Conservation (phyloP, 35 echinoderm and acorn worm species). For the Patiria miniata region DNA sequence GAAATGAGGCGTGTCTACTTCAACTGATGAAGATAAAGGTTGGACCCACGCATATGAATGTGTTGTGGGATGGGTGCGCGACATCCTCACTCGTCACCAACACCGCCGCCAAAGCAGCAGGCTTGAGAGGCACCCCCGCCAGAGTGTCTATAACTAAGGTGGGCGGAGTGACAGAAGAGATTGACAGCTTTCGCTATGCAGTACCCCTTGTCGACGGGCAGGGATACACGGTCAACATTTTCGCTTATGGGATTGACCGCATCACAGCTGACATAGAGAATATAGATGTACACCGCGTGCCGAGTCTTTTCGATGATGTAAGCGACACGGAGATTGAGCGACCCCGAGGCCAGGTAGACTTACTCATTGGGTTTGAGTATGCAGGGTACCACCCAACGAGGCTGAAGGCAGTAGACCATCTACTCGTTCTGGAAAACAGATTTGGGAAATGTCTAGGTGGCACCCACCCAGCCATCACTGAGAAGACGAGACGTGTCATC, state of each 20-base stretch:
- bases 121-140: conserved; percentile 26
- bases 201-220: conserved; percentile 22
- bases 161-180: conserved; percentile 31
- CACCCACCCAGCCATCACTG: conserved; percentile 44
- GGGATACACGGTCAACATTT: conserved; percentile 9
- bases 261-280: conserved; percentile 41
- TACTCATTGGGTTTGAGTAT: conserved; percentile 58
- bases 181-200: conserved; percentile 30
- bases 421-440: conserved; percentile 37
- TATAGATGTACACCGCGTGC: neutral
- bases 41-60: neutral
- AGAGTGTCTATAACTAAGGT: conserved; percentile 41
- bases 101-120: conserved; percentile 28
- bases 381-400: conserved; percentile 50
- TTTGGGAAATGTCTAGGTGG: conserved; percentile 40
- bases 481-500: conserved; percentile 34
- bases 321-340: neutral
- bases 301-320: conserved; percentile 19
- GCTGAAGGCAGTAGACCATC: conserved; percentile 29
- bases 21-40: conserved; percentile 37
- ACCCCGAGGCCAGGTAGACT: conserved; percentile 45
- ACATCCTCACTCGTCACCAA: conserved; percentile 38
- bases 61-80: conserved; percentile 47
- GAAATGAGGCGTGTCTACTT: conserved; percentile 27
- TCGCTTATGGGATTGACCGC: conserved; percentile 38